Evolutionary conservation across 2,113 vertebrate genomes (phyloP).

Genomic region (Dipodomys merriami): DNA sequence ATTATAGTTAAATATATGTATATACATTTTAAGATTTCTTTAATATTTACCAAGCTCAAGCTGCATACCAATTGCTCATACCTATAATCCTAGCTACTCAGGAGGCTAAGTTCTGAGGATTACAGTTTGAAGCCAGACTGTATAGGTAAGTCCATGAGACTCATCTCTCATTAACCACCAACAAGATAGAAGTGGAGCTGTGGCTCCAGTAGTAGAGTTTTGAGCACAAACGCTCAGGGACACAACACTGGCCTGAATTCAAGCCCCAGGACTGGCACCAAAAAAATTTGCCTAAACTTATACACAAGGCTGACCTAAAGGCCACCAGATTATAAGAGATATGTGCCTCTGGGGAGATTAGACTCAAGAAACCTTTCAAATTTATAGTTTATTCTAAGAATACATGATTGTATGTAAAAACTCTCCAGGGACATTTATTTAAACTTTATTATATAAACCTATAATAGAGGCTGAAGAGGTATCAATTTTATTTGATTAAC

Average conservation of each 20-base stretch:
- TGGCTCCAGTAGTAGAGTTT: too few relatives aligned
- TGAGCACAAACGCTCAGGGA: too few relatives aligned
- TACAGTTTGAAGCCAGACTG: too few relatives aligned
- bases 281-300: neutral
- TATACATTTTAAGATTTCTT: neutral
- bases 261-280: too few relatives aligned
- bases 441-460: neutral
- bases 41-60: neutral
- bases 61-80: too few relatives aligned
- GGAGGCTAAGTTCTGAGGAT: too few relatives aligned
- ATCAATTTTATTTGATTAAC: constrained; percentile 3
- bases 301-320: neutral
- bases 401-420: neutral
- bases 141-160: too few relatives aligned
- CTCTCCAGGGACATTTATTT: neutral
- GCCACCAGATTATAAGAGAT: neutral
- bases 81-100: too few relatives aligned
- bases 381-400: neutral
- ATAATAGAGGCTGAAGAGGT: neutral
- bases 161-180: too few relatives aligned
- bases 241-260: too few relatives aligned
- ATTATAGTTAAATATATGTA: neutral
- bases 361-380: neutral
- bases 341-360: neutral
- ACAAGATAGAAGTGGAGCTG: too few relatives aligned